Base-by-base conservation (phyloP, 2,888 invertebrate genomes). In the Pammene aurita region DNA sequence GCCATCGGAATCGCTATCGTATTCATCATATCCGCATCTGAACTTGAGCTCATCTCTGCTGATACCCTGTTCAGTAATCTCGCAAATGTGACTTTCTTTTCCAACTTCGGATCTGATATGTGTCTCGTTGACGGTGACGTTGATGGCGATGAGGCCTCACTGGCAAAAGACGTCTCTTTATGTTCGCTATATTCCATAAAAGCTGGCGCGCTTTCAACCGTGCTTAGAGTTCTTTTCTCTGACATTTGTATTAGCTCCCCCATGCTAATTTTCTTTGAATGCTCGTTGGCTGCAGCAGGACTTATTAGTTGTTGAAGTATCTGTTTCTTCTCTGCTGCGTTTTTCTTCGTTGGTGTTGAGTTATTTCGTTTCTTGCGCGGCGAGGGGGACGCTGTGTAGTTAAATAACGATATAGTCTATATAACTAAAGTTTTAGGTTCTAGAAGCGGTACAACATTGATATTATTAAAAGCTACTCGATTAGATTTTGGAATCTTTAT, bases 61-160 rank as follows among this genome's bases (percentile, higher is more conserved):
- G 96, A 96, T 6, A 96, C 95, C 86, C 95, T 96, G 80, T 95
- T 96, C 26, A 96, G 84, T 61, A 96, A 85, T 72, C 96, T 93
- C 0, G 96, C 96, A 80, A 96, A 96, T 0, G 96, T 96, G 7
- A 96, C 96, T 85, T 96, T 96, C 88, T 96, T 96, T 80, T 96
- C 96, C 65, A 96, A 85, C 78, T 96, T 96, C 11, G 95, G 94
- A 84, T 95, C 95, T 57, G 93, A 93, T 73, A 94, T 87, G 65
- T 94, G 94, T 67, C 93, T 84, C 85, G 91, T 92, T 0, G 93
- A 88, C 9, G 94, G 93, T 0, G 94, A 94, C 0, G 94, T 92
- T 0, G 93, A 92, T 0, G 92, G 91, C 0, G 90, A 87, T 0
- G 93, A 90, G 0, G 87, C 91, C 72, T 93, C 93, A 73, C 93